Conservation (phyloP, 2,113 vertebrate species). For the Psilopsiagon aymara region DNA sequence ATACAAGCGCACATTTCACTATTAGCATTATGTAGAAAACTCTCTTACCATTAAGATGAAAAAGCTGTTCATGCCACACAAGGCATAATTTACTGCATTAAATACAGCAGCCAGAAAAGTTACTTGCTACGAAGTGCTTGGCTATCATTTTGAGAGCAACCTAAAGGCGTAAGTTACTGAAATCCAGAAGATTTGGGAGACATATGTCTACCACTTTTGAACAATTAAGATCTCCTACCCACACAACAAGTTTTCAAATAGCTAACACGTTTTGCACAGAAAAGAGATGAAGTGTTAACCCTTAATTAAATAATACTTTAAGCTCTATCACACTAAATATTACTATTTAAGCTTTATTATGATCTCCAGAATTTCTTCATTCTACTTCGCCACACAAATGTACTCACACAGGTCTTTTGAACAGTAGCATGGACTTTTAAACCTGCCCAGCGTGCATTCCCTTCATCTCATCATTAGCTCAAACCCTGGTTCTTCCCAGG, state of each 20-base stretch:
- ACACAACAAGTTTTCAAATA: neutral
- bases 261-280: neutral
- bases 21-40: neutral
- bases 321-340: neutral
- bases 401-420: rapidly evolving
- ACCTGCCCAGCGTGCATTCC: neutral
- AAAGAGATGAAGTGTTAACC: neutral
- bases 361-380: neutral
- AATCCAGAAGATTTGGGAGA: neutral
- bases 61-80: neutral
- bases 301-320: neutral
- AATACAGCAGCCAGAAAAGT: neutral
- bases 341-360: neutral
- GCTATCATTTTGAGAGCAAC: neutral
- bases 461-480: neutral
- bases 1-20: neutral
- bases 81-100: neutral
- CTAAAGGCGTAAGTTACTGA: neutral
- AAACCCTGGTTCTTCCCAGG: neutral
- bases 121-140: neutral
- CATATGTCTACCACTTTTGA: neutral
- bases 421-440: neutral
- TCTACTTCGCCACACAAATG: neutral
- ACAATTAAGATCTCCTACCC: neutral
- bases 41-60: neutral